phyloP scores from a whole-genome alignment of 2,797 vertebrate species.

The Clamator glandarius region DNA sequence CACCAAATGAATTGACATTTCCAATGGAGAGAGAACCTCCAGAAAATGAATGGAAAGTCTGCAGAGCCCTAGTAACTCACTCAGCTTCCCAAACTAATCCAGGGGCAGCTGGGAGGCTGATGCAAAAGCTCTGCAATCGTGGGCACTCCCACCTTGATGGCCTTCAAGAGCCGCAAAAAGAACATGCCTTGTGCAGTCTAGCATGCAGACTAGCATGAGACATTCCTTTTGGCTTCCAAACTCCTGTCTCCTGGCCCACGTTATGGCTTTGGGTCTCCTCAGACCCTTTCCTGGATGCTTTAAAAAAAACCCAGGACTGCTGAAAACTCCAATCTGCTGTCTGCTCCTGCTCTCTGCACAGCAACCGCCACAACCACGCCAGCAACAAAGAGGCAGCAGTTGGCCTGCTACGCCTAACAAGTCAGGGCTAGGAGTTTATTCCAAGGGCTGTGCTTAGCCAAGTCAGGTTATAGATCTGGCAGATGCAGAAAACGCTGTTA shows the following conservation, averaged over 20 bases:
- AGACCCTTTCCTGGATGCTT: neutral
- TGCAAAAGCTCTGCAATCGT: neutral
- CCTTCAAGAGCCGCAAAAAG: neutral
- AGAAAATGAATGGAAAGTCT: neutral
- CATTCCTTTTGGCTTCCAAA: neutral
- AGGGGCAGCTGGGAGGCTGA: neutral
- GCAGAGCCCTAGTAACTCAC: neutral
- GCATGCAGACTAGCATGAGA: neutral
- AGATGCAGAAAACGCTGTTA: neutral
- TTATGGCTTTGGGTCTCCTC: neutral
- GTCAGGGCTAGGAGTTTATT: neutral
- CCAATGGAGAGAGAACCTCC: neutral
- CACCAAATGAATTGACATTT: neutral
- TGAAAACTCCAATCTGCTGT: neutral
- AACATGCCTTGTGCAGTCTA: neutral
- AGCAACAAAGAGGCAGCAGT: neutral
- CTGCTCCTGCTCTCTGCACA: neutral
- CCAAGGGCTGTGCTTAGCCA: neutral
- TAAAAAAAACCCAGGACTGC: neutral
- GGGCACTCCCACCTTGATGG: neutral
- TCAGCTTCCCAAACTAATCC: constrained; percentile 9
- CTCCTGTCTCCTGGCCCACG: neutral
- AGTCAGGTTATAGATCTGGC: neutral
- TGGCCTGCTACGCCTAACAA: neutral
- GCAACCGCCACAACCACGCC: rapidly evolving